Conservation (phyloP, 1,140 invertebrate species). For the Physella acuta region DNA sequence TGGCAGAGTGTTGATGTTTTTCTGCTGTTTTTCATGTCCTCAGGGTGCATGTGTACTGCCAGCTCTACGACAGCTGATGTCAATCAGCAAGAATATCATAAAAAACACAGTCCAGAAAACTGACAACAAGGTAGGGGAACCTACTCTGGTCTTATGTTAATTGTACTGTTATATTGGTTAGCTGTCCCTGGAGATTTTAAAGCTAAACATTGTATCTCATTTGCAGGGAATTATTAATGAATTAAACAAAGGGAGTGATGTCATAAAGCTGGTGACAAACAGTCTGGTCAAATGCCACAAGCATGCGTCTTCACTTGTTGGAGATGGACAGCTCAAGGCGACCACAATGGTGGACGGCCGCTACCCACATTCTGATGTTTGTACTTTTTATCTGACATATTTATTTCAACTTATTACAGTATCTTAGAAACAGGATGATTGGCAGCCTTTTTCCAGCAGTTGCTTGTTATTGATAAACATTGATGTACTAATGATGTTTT, state of each 20-base stretch:
- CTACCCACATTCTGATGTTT: conserved; percentile 63
- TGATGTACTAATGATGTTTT: not conserved
- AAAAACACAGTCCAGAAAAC: conserved; percentile 61
- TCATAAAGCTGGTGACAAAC: conserved; percentile 62
- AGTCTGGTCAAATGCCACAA: conserved; percentile 63
- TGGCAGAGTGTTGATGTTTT: too few species aligned
- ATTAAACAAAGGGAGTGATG: conserved; percentile 62
- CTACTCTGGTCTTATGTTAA: too few species aligned
- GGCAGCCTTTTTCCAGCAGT: too few species aligned
- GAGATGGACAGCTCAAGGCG: conserved; percentile 50
- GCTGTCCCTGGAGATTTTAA: too few species aligned
- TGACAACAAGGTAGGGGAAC: conserved; percentile 54
- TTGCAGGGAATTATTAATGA: conserved; percentile 61
- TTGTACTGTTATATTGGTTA: too few species aligned
- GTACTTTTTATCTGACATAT: too few species aligned
- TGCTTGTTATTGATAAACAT: too few species aligned
- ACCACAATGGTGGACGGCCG: conserved; percentile 60
- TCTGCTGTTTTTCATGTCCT: too few species aligned
- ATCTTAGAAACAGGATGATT: too few species aligned
- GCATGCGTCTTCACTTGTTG: conserved; percentile 50
- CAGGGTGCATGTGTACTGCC: conserved; percentile 60
- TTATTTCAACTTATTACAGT: too few species aligned
- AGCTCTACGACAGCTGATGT: conserved; percentile 62
- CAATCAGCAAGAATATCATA: conserved; percentile 61
- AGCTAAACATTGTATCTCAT: too few species aligned